Evolutionary conservation across 2,888 invertebrate genomes (phyloP), one percentile per base, ranked within the genome.

Genomic region (Arenicola marina): DNA sequence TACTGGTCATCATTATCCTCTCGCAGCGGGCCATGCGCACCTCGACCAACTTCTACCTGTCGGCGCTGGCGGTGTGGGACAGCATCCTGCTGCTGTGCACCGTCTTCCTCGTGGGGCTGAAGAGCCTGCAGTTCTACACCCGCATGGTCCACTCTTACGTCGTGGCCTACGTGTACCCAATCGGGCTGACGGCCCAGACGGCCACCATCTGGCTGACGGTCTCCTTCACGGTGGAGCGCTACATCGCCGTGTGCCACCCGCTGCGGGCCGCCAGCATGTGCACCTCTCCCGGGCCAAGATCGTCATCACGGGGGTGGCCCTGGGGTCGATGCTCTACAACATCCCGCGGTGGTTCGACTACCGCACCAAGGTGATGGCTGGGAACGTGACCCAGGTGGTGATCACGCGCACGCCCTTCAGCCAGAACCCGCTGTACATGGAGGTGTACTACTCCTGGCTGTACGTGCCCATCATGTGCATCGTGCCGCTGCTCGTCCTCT

Each of bases 391-490:
- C 59, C 28, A 29, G 15, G 71, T 73, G 28, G 73, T 75, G 2
- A 24, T 43, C 4, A 85, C 85, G 18, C 89, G 91, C 11, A 89
- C 92, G 59, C 83, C 85, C 24, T 82, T 92, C 69, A 88, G 93
- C 67, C 87, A 87, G 65, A 89, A 92, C 80, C 56, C 62, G 4
- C 48, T 64, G 31, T 70, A 69, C 55, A 53, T 54, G 28, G 58
- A 63, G 28, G 57, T 66, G 21, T 70, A 70, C 58, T 98, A 97
- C 85, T 92, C 95, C 68, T 95, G 95, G 92, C 87, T 95, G 85
- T 96, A 97, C 84, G 88, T 97, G 76, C 87, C 96, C 68, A 91
- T 96, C 75, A 93, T 95, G 88, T 95, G 96, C 84, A 89, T 94
- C 75, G 88, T 97, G 74, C 98, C 98, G 2, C 93, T 98, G 83